phyloP scores from a whole-genome alignment of 2,888 invertebrate genomes.

The Oeneis ivallda region DNA sequence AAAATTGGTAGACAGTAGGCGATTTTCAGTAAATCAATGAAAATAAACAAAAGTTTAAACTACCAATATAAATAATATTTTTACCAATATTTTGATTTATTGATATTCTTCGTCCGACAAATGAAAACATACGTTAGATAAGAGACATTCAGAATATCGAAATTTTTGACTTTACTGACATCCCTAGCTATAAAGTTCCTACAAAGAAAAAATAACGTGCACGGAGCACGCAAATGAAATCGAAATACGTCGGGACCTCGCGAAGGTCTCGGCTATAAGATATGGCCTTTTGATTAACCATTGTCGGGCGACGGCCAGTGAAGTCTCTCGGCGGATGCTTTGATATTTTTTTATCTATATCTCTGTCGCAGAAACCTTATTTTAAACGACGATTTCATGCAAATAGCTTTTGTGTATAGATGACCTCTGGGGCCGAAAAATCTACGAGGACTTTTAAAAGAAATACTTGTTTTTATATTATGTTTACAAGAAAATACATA shows the following conservation, averaged over 20 bases:
- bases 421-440: constrained; percentile 28
- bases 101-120: too few species aligned
- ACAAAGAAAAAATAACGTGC: constrained; percentile 65
- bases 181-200: constrained; percentile 14
- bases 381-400: constrained; percentile 41
- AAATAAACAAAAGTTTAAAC: too few species aligned
- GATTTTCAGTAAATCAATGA: too few species aligned
- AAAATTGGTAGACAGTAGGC: too few species aligned
- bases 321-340: constrained; percentile 54
- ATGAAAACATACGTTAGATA: too few species aligned
- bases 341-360: constrained; percentile 45
- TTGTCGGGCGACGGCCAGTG: constrained; percentile 64
- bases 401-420: constrained; percentile 35
- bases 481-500: neutral
- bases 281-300: constrained; percentile 79
- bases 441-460: neutral
- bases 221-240: constrained; percentile 80
- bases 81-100: too few species aligned
- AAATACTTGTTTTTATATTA: neutral
- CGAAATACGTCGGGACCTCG: constrained; percentile 63
- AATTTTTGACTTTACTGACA: too few species aligned
- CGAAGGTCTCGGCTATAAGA: constrained; percentile 73
- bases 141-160: too few species aligned
- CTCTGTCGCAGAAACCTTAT: constrained; percentile 41
- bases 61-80: too few species aligned